Conservation (phyloP, 2,888 invertebrate species). For the Nomada flava region DNA sequence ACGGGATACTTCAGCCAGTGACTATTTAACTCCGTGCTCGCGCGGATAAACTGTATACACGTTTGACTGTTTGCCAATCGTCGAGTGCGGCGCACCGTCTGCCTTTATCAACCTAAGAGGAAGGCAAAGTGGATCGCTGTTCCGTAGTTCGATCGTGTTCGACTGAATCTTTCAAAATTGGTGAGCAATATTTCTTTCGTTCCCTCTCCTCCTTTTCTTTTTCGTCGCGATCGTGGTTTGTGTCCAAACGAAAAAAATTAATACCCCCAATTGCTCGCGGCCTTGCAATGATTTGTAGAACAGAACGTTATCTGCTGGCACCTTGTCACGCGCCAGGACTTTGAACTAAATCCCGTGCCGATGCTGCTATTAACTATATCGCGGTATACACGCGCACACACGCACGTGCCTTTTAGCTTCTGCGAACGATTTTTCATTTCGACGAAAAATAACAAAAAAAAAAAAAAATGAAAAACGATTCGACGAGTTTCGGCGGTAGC, state of each 20-base stretch:
- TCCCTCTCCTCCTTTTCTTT: background rate
- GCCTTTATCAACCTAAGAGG: constrained; percentile 14
- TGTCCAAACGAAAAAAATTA: no score
- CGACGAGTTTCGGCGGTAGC: no score
- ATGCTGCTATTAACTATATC: no score
- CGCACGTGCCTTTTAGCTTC: no score
- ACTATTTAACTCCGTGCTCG: constrained; percentile 34
- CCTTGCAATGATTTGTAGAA: constrained; percentile 38
- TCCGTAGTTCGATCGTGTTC: constrained; percentile 71
- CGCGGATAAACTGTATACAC: constrained; percentile 42
- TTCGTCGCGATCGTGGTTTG: no score
- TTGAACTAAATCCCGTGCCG: constrained; percentile 32
- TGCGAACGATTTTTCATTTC: background rate
- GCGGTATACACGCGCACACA: constrained; percentile 1
- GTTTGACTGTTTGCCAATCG: constrained; percentile 39
- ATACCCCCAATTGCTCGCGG: background rate
- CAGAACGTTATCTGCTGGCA: constrained; percentile 41
- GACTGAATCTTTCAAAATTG: constrained; percentile 81
- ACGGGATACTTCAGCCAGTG: constrained; percentile 56
- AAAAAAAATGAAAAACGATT: no score
- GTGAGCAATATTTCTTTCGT: constrained; percentile 73
- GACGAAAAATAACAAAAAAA: background rate
- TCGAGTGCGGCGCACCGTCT: constrained; percentile 40
- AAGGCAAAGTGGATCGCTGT: constrained; percentile 79
- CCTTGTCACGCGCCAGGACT: constrained; percentile 46